Conservation (phyloP, 2,113 vertebrate genomes). For the Pseudorectes ferrugineus region DNA sequence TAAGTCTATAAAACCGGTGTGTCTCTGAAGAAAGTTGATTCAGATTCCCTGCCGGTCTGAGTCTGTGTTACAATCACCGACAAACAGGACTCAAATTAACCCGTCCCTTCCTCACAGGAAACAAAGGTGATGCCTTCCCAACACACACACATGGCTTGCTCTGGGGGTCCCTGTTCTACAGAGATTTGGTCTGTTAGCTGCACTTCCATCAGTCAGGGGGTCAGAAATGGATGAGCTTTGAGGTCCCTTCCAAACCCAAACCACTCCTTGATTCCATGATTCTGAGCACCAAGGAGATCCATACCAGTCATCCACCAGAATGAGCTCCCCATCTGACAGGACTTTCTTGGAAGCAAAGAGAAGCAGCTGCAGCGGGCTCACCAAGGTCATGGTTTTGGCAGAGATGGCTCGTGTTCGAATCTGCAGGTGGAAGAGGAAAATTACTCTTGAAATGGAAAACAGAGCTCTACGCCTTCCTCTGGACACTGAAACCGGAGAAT, state of each 20-base stretch:
- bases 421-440: constrained; percentile 65
- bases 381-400: constrained; percentile 95
- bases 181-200: neutral
- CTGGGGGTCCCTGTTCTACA: neutral
- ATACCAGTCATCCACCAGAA: constrained; percentile 92
- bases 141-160: neutral
- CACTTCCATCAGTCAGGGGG: neutral
- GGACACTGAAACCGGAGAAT: neutral
- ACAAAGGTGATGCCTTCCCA: neutral
- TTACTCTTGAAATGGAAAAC: neutral
- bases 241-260: neutral
- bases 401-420: constrained; percentile 95
- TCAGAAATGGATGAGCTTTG: neutral
- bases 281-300: neutral
- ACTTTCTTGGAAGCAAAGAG: constrained; percentile 93
- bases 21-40: too few relatives aligned
- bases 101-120: neutral
- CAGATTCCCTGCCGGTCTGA: too few relatives aligned
- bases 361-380: constrained; percentile 90
- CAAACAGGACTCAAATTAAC: neutral
- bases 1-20: too few relatives aligned
- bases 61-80: too few relatives aligned
- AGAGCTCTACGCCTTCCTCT: neutral
- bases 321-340: constrained; percentile 79
- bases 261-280: neutral